Evolutionary conservation across 2,888 invertebrate genomes (phyloP).

Genomic region (Neoitamus cyanurus): DNA sequence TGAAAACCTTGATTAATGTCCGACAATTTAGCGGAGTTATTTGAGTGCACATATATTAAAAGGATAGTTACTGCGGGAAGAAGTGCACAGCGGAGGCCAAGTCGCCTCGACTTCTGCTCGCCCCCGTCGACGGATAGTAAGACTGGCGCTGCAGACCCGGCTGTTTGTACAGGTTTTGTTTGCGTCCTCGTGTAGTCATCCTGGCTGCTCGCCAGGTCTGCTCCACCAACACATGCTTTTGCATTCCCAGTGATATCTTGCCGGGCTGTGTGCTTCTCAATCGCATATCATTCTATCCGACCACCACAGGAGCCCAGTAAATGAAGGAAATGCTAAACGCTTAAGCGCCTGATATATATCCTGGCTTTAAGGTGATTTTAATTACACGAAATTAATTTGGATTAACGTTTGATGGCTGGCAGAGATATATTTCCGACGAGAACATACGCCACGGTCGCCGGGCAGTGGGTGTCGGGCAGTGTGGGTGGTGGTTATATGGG

Average conservation of each 20-base stretch:
- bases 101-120: background rate
- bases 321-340: conserved; percentile 51
- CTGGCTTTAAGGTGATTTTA: conserved; percentile 62
- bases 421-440: conserved; percentile 51
- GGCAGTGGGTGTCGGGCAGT: background rate
- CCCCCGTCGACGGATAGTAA: background rate
- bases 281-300: conserved; percentile 16
- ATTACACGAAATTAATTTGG: conserved; percentile 65
- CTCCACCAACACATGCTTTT: background rate
- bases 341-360: conserved; percentile 57
- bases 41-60: conserved; percentile 50
- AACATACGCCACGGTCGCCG: background rate
- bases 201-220: background rate
- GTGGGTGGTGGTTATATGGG: background rate
- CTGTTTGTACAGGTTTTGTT: conserved; percentile 28
- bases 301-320: conserved; percentile 30
- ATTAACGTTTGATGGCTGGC: conserved; percentile 63
- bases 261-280: conserved; percentile 9
- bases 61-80: conserved; percentile 34
- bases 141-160: background rate
- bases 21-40: conserved; percentile 51
- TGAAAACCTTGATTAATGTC: conserved; percentile 51
- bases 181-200: background rate
- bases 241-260: conserved; percentile 24
- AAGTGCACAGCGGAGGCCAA: background rate